Percentiles rank a stretch among this genome's conserved stretches.
These are phyloP conservation scores for Puma concolor DNA, from an alignment of 2,113 vertebrate species.

Conservation along the genomic window DNA sequence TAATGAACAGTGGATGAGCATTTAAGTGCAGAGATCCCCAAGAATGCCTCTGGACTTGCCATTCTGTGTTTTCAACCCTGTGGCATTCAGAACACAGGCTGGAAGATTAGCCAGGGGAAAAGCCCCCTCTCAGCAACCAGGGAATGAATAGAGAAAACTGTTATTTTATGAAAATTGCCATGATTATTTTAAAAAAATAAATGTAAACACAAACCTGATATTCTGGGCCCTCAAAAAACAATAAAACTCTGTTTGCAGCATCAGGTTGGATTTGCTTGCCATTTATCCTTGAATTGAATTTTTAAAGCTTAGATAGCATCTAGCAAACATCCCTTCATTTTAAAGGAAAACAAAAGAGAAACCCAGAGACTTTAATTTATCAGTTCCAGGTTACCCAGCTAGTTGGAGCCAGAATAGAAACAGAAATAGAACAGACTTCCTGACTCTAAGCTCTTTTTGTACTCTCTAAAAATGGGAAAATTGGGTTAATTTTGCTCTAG, in stretches of 20 bases:
- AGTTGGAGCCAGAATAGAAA: not conserved
- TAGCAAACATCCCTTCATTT: not conserved
- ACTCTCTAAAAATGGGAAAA: not conserved
- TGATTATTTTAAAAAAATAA: not conserved
- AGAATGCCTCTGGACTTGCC: not conserved
- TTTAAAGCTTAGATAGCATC: not conserved
- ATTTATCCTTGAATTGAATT: not conserved
- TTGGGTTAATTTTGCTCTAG: not conserved
- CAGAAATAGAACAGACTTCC: not conserved
- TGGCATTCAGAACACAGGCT: not conserved
- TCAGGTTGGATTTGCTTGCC: not conserved
- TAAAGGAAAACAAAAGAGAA: not conserved
- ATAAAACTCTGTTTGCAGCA: not conserved
- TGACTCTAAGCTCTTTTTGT: not conserved
- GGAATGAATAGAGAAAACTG: not conserved
- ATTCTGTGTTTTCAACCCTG: not conserved
- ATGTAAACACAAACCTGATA: not conserved
- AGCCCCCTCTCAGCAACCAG: not conserved
- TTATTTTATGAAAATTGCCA: not conserved
- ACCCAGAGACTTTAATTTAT: not conserved
- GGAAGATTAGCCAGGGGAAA: not conserved
- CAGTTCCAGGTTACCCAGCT: not conserved
- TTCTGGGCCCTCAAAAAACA: not conserved
- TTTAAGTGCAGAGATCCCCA: not conserved
- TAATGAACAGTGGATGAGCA: not conserved